These are phyloP conservation scores for Lasioglossum vierecki DNA, from an alignment of 2,888 invertebrate species.

Conservation along the genomic window DNA sequence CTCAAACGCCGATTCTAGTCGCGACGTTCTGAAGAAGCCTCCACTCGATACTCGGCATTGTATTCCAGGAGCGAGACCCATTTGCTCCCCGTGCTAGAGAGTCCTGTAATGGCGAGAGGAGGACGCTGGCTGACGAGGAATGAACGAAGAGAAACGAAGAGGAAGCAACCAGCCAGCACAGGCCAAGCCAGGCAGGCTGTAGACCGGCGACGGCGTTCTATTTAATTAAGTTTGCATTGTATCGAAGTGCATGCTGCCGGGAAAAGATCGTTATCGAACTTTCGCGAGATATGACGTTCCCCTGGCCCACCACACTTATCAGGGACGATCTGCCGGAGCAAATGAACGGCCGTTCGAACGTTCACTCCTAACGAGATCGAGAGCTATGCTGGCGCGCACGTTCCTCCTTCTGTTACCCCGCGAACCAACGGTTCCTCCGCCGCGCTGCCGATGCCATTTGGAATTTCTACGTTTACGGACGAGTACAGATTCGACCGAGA, in stretches of 20 bases:
- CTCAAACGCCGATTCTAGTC: conserved; percentile 35
- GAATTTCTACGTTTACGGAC: conserved; percentile 38
- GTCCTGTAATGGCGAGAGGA: conserved; percentile 37
- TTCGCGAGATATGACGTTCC: conserved; percentile 76
- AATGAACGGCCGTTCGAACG: conserved; percentile 73
- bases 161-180: neutral
- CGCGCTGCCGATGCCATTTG: conserved; percentile 2
- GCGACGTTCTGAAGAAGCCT: conserved; percentile 34
- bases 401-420: conserved; percentile 28
- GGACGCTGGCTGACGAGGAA: conserved; percentile 6
- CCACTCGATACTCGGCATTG: conserved; percentile 45
- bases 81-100: conserved; percentile 57
- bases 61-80: conserved; percentile 51
- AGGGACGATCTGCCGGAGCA: conserved; percentile 72
- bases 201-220: conserved; percentile 69
- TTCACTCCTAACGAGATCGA: conserved; percentile 69
- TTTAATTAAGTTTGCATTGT: conserved; percentile 82
- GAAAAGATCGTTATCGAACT: conserved; percentile 76
- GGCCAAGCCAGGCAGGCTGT: neutral
- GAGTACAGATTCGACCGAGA: neutral
- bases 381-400: conserved; percentile 42
- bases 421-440: conserved; percentile 17
- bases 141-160: neutral
- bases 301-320: conserved; percentile 69
- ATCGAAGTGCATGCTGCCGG: conserved; percentile 66